These are phyloP conservation scores for Tachysurus fulvidraco DNA, from an alignment of 2,113 vertebrate species.

Conservation along the genomic window DNA sequence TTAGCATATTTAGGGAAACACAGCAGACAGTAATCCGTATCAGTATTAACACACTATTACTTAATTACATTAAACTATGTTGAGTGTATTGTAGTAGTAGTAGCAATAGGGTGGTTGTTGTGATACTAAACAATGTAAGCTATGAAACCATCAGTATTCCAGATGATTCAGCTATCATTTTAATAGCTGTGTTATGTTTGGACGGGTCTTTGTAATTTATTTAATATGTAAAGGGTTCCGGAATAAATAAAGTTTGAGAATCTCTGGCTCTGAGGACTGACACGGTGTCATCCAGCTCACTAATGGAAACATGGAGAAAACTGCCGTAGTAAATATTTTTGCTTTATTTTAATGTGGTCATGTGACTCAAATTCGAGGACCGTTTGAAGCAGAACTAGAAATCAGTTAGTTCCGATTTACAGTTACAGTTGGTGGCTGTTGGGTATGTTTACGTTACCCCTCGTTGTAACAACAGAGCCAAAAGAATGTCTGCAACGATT, in stretches of 20 bases:
- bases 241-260: background rate
- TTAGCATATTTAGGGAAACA: constrained; percentile 53
- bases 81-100: background rate
- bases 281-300: background rate
- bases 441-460: background rate
- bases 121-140: background rate
- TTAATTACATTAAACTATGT: background rate
- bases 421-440: background rate
- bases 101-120: too few relatives aligned
- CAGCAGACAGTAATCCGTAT: background rate
- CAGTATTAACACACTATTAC: background rate
- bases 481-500: background rate
- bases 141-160: background rate
- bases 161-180: background rate
- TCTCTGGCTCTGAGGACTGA: background rate
- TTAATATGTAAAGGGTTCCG: background rate
- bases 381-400: background rate
- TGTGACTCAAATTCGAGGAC: background rate
- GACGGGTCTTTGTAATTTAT: background rate
- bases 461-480: background rate
- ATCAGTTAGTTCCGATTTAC: background rate
- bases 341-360: background rate
- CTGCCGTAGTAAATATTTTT: background rate
- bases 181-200: background rate
- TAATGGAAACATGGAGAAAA: background rate